Evolutionary conservation across 1,140 invertebrate genomes (phyloP), one percentile per base, ranked within the genome.

Genomic region (Leptopilina clavipes): DNA sequence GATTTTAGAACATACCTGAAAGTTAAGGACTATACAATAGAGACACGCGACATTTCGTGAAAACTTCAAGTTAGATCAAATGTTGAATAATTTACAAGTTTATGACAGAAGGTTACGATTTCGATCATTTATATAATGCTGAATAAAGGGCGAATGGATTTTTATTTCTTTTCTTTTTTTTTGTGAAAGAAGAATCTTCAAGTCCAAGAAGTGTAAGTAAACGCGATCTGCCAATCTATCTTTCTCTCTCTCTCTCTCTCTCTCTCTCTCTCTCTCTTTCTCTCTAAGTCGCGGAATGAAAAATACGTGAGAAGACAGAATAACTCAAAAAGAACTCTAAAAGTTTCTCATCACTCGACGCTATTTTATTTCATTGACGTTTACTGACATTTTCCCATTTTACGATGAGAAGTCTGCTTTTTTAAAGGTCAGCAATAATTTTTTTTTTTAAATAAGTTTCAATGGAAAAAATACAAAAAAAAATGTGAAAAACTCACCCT

Each of bases 161-260:
- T 65, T 31, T n/a, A 31, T 31, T 31, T 31, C 25, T 31, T 31
- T 14, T 22, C 11, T 65, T 65, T 12, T 31, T 25, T 65, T 65
- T 65, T 65, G 11, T 31, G 14, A 65, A 40, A 40, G 8, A 40
- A n/a, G 31, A 65, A 65, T 37, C 22, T 31, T 22, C 6, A 22
- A 11, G 19, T 59, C 19, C 5, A 31, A 59, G 10, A 59, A 19
- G 37, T 40, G 37, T 40, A 40, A 40, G 19, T 31, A 22, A 22
- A 19, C 59, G 59, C 59, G 59, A 65, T 65, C 25, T 65, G 59
- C 11, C 59, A 65, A 65, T 65, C 59, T 22, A 65, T 65, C 59
- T 65, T 31, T 31, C 5, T 31, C 25, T 31, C 25, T 31, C 25
- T 31, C 25, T 31, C 25, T 31, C 25, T 31, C 1, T 31, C 59